phyloP scores from a whole-genome alignment of 1,140 invertebrate species.

The Drosophila lacteicornis region DNA sequence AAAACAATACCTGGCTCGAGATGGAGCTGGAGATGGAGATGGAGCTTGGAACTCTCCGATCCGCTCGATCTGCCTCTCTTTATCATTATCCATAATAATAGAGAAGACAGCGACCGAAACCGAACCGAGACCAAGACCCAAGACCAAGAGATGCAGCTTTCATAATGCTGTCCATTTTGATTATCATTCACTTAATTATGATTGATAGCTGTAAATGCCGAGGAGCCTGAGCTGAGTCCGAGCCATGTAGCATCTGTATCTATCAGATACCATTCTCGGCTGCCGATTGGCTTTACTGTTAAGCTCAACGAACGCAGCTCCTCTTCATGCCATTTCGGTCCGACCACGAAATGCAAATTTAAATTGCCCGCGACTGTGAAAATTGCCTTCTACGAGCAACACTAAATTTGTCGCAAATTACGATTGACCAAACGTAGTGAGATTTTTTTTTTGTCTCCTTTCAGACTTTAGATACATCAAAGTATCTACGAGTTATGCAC shows the following conservation, averaged over 20 bases:
- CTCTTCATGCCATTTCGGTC: conserved; percentile 24
- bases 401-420: conserved; percentile 74
- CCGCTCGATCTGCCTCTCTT: conserved; percentile 70
- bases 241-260: conserved; percentile 48
- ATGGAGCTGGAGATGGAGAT: background rate
- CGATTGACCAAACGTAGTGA: conserved; percentile 33
- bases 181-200: conserved; percentile 84
- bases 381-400: conserved; percentile 30
- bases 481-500: conserved; percentile 28
- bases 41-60: conserved; percentile 48
- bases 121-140: conserved; percentile 12
- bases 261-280: conserved; percentile 64
- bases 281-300: conserved; percentile 78
- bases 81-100: conserved; percentile 79
- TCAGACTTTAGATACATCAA: conserved; percentile 23
- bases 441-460: background rate
- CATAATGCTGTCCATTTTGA: conserved; percentile 81
- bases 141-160: conserved; percentile 45
- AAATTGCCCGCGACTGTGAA: conserved; percentile 33
- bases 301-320: conserved; percentile 44
- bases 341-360: conserved; percentile 46
- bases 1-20: conserved; percentile 13
- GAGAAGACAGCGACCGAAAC: conserved; percentile 32
- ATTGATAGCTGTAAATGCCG: conserved; percentile 82
- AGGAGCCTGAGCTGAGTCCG: conserved; percentile 17